Percentiles rank a stretch among this genome's conserved stretches.
phyloP scores from a whole-genome alignment of 2,888 invertebrate species.

The Heliconius erato region DNA sequence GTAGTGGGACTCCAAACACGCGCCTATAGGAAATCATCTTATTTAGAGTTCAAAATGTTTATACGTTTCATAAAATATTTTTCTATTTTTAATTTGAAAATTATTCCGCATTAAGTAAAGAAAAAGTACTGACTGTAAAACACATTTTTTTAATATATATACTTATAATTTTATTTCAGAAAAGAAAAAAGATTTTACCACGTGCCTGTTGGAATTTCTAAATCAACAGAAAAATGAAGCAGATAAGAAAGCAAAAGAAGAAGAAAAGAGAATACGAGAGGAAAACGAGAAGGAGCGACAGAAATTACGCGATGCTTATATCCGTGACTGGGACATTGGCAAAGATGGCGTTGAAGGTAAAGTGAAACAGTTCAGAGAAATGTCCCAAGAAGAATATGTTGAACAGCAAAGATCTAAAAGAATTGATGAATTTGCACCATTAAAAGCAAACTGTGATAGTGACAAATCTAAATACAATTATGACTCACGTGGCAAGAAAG shows the following conservation, averaged over 20 bases:
- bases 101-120: too few relatives aligned
- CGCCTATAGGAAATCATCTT: not conserved
- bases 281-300: conserved; percentile 80
- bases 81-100: too few relatives aligned
- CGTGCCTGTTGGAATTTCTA: conserved; percentile 76
- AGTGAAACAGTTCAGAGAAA: conserved; percentile 81
- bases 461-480: conserved; percentile 64
- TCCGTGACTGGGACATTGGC: conserved; percentile 91
- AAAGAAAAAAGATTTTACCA: conserved; percentile 74
- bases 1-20: not conserved
- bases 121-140: not conserved
- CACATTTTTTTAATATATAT: not conserved
- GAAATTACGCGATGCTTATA: conserved; percentile 82
- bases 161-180: conserved; percentile 62
- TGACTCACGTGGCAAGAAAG: conserved; percentile 68
- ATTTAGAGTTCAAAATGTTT: not conserved
- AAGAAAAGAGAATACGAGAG: conserved; percentile 70
- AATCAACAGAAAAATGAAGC: conserved; percentile 81
- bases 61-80: too few relatives aligned
- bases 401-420: conserved; percentile 90
- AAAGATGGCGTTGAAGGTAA: conserved; percentile 87
- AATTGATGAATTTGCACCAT: conserved; percentile 92
- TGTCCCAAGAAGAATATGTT: conserved; percentile 92
- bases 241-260: conserved; percentile 77
- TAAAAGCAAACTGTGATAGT: conserved; percentile 59